phyloP scores from a whole-genome alignment of 2,888 invertebrate species.

The Rhagium mordax region DNA sequence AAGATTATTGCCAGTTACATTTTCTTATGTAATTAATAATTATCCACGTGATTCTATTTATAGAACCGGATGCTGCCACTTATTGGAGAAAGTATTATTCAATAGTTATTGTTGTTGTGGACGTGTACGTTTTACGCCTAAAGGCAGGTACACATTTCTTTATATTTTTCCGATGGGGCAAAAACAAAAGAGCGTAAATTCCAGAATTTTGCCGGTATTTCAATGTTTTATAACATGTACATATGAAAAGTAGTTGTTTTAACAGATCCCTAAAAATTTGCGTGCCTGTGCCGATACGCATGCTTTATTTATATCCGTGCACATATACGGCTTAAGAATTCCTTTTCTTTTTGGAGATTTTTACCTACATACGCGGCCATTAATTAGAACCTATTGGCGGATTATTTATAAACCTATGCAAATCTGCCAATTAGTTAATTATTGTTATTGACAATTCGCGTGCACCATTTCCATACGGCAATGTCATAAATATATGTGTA shows the following conservation, averaged over 20 bases:
- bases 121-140: too few relatives aligned
- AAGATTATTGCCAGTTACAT: background rate
- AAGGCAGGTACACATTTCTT: too few relatives aligned
- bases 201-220: too few relatives aligned
- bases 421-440: slow-evolving; percentile 70
- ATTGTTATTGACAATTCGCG: slow-evolving; percentile 71
- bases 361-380: slow-evolving; percentile 17
- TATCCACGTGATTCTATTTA: background rate
- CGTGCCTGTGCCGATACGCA: background rate
- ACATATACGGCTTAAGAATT: background rate
- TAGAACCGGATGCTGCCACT: background rate
- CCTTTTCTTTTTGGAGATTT: background rate
- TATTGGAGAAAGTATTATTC: background rate
- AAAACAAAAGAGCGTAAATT: too few relatives aligned
- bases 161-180: too few relatives aligned
- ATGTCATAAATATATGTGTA: slow-evolving; percentile 58
- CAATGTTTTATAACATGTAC: too few relatives aligned
- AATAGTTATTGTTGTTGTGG: too few relatives aligned
- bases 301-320: background rate
- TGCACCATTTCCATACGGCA: slow-evolving; percentile 58
- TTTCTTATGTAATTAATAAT: background rate
- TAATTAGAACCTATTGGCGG: slow-evolving; percentile 40
- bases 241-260: too few relatives aligned
- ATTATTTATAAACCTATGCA: slow-evolving; percentile 61
- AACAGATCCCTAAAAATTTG: too few relatives aligned